A percentile compares a stretch with the other conserved stretches of the same genome.
Evolutionary conservation across 2,888 invertebrate species (phyloP).

Genomic region (Oxytorus armatus): DNA sequence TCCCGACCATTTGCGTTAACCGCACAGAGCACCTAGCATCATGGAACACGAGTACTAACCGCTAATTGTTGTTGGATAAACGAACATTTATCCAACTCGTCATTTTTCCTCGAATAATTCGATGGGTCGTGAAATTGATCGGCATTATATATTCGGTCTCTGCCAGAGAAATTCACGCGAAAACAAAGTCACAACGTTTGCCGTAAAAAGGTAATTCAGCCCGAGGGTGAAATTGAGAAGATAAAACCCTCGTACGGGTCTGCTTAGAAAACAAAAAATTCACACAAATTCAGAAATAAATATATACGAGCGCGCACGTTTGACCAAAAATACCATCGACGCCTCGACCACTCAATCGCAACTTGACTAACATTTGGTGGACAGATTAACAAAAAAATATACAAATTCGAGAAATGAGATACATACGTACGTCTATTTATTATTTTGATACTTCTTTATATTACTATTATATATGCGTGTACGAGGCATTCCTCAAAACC

Average conservation of each 20-base stretch:
- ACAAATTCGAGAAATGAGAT: conserved; percentile 10
- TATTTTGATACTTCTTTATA: conserved; percentile 5
- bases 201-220: conserved; percentile 57
- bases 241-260: too few relatives aligned
- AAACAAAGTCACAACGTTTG: conserved; percentile 31
- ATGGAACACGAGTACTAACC: not conserved
- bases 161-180: conserved; percentile 41
- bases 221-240: too few relatives aligned
- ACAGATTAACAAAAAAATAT: conserved; percentile 9
- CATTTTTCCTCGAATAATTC: conserved; percentile 59
- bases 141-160: conserved; percentile 31
- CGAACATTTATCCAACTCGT: too few relatives aligned
- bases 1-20: conserved; percentile 21
- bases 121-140: conserved; percentile 45
- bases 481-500: conserved; percentile 12
- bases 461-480: conserved; percentile 17
- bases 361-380: conserved; percentile 10
- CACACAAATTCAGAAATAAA: conserved; percentile 16
- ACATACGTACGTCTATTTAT: conserved; percentile 20
- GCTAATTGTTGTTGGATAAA: too few relatives aligned
- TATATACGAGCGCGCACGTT: conserved; percentile 33
- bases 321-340: conserved; percentile 24
- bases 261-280: conserved; percentile 24
- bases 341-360: conserved; percentile 20
- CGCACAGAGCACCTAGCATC: not conserved